phyloP scores from a whole-genome alignment of 2,888 invertebrate genomes.

The Pseudanteris insignis region DNA sequence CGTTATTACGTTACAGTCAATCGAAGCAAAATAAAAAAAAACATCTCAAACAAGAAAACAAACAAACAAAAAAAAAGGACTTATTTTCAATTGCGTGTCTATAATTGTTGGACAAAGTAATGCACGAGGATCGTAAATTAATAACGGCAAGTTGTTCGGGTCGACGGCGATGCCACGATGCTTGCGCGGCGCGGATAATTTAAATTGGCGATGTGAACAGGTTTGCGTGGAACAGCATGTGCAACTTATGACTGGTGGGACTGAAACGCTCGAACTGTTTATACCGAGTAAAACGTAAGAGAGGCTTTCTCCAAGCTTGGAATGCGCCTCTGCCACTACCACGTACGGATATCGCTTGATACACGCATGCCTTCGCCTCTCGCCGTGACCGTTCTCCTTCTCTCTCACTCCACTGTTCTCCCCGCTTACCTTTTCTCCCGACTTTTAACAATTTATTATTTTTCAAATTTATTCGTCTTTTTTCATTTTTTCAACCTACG shows the following conservation, averaged over 20 bases:
- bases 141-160: conserved; percentile 1
- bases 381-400: conserved; percentile 36
- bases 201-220: conserved; percentile 34
- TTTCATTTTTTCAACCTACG: not conserved
- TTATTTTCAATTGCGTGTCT: too few relatives aligned
- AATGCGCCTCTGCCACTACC: conserved; percentile 55
- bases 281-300: conserved; percentile 45
- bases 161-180: too few relatives aligned
- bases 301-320: conserved; percentile 60
- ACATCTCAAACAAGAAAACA: too few relatives aligned
- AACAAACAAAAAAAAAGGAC: too few relatives aligned
- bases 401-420: conserved; percentile 21
- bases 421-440: conserved; percentile 23
- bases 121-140: not conserved
- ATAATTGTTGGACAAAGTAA: too few relatives aligned
- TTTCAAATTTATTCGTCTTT: conserved; percentile 8
- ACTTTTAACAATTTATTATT: conserved; percentile 25
- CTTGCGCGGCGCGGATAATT: conserved; percentile 31
- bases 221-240: conserved; percentile 35
- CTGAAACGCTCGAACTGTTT: conserved; percentile 34
- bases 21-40: too few relatives aligned
- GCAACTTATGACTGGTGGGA: conserved; percentile 35
- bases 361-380: conserved; percentile 41
- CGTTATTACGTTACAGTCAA: too few relatives aligned
- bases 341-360: conserved; percentile 31